Evolutionary conservation across 1,140 invertebrate genomes (phyloP), one percentile per base, ranked within the genome.

Genomic region (Pseudoatta argentina): DNA sequence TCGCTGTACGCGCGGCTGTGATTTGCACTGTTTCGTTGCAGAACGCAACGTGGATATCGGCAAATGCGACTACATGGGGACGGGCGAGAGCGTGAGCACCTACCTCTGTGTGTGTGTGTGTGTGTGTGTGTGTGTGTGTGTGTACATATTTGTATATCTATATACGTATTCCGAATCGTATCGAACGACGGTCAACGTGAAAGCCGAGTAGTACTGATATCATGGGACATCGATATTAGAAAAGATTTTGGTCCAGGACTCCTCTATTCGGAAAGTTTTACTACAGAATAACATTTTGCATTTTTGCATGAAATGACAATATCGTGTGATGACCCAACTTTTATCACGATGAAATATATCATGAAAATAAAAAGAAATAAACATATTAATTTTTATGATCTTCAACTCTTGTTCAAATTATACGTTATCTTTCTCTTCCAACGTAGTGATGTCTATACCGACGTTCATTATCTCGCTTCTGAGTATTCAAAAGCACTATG

Each of bases 21-120:
- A 95, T 95, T 95, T 95, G 94, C 94, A 94, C 91, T 94, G 93
- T 95, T 94, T 94, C 93, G 93, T 92, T 94, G 92, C 93, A 93
- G 92, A 92, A 94, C 92, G 92, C 89, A 81, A 81, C 64, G 91
- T 91, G 92, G 81, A 88, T 87, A 86, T 88, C 79, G 75, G 87
- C 88, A 89, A 85, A 83, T 51, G 69, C 79, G 79, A 75, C 55
- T 69, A 69, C 66, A 51, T 69, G 63, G 63, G 27, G 59, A 78
- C 55, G 73, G 55, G n/a, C 34, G 57, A 21, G 44, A 79, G 73
- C 73, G 21, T 48, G 67, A 51, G 55, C 66, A 16, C 6, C 5
- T 21, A 24, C 21, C 12, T 59, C 18, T 34, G 6, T 7, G 34
- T 34, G 34, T 7, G 0, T 34, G 34, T 7, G 34, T 34, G 34